A percentile compares a stretch with the other conserved stretches of the same genome.
phyloP scores from a whole-genome alignment of 1,140 invertebrate species.

The Artemia franciscana region DNA sequence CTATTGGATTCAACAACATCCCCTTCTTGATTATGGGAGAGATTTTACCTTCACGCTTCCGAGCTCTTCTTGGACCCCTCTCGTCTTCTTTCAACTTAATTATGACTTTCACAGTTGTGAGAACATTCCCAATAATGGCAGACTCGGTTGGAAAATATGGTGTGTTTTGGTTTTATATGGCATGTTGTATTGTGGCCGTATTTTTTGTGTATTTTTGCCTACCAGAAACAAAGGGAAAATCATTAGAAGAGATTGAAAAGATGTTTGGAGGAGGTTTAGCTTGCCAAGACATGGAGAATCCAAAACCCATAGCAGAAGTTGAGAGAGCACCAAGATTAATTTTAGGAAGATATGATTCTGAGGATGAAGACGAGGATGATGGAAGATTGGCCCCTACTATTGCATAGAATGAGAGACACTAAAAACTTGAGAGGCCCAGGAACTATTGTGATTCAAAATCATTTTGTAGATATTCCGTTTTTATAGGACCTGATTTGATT shows the following conservation, averaged over 20 bases:
- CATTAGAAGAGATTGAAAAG: constrained; percentile 47
- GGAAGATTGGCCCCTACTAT: too few relatives aligned
- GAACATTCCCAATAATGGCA: constrained; percentile 8
- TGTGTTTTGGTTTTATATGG: constrained; percentile 31
- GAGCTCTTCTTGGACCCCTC: constrained; percentile 28
- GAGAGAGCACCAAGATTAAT: too few relatives aligned
- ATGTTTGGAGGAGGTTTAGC: constrained; percentile 17
- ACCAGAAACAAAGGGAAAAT: constrained; percentile 56
- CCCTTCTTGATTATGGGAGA: constrained; percentile 42
- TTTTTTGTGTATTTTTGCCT: constrained; percentile 35
- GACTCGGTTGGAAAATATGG: constrained; percentile 16
- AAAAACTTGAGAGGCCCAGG: too few relatives aligned
- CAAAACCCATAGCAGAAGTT: too few relatives aligned
- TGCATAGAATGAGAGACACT: too few relatives aligned
- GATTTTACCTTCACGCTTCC: constrained; percentile 27
- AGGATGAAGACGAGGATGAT: too few relatives aligned
- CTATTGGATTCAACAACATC: constrained; percentile 39
- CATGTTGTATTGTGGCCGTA: constrained; percentile 27
- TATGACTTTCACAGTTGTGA: constrained; percentile 7
- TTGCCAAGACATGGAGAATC: too few relatives aligned
- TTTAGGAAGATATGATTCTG: too few relatives aligned
- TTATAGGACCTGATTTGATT: too few relatives aligned
- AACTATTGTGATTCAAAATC: too few relatives aligned
- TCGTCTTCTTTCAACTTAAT: constrained; percentile 8
- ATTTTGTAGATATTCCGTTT: too few relatives aligned